phyloP scores from a whole-genome alignment of 2,113 vertebrate genomes.

The Ursus arctos region DNA sequence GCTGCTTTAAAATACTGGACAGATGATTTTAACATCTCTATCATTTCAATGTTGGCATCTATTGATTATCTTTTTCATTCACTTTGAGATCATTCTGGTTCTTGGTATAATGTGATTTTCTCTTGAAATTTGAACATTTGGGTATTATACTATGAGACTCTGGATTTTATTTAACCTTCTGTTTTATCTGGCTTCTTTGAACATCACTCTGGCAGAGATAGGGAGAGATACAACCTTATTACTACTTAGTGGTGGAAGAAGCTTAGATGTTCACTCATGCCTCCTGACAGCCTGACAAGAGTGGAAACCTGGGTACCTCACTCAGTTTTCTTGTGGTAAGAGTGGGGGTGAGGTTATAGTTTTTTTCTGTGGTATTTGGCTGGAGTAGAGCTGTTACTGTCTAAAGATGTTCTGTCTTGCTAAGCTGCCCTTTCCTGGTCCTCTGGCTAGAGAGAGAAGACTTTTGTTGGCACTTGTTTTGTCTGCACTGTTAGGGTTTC shows the following conservation, averaged over 20 bases:
- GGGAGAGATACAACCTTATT: background rate
- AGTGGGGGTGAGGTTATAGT: background rate
- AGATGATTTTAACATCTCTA: background rate
- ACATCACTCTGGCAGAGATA: background rate
- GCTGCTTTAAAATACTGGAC: background rate
- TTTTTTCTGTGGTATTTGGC: background rate
- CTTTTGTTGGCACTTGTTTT: background rate
- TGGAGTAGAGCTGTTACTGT: background rate
- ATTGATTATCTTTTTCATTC: background rate
- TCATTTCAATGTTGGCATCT: background rate
- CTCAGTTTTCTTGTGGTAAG: background rate
- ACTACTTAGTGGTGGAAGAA: background rate
- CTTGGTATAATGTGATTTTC: background rate
- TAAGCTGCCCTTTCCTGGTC: background rate
- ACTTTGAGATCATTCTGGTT: background rate
- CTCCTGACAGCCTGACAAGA: background rate
- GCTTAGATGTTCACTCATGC: background rate
- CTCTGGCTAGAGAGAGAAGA: background rate
- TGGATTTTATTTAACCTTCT: background rate
- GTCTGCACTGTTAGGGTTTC: background rate
- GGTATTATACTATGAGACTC: background rate
- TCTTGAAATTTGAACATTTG: background rate
- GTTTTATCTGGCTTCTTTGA: background rate
- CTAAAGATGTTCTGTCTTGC: background rate
- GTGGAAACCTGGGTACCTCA: background rate